Evolutionary conservation across 2,113 vertebrate species (phyloP).

Genomic region (Tursiops truncatus): DNA sequence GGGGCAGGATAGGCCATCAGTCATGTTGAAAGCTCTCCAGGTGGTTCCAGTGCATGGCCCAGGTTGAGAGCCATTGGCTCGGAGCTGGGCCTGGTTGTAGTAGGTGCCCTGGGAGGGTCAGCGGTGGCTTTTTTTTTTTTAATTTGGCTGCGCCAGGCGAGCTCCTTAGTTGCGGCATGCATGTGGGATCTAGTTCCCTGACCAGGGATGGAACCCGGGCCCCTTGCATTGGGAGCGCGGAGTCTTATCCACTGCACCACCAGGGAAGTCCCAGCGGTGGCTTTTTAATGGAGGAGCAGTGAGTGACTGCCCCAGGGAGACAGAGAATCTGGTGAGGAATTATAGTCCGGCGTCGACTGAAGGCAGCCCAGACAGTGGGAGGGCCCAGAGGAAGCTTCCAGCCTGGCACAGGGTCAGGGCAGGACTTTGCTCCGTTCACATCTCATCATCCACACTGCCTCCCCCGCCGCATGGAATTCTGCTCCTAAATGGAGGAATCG

Average conservation of each 20-base stretch:
- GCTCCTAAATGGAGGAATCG: not conserved
- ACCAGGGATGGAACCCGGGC: too few species aligned
- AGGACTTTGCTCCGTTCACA: not conserved
- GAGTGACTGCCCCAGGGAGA: too few species aligned
- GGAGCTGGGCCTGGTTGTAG: not conserved
- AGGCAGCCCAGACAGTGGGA: not conserved
- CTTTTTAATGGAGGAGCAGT: not conserved
- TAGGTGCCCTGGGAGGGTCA: fast-evolving
- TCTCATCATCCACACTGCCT: too few species aligned
- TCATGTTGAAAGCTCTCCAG: not conserved
- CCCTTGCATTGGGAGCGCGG: too few species aligned
- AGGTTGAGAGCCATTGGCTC: not conserved
- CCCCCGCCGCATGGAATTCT: not conserved
- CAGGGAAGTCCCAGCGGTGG: too few species aligned
- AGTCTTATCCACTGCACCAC: too few species aligned
- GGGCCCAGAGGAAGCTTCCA: not conserved
- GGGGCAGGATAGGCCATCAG: not conserved
- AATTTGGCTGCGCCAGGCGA: too few species aligned
- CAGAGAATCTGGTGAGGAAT: not conserved
- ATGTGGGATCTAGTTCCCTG: too few species aligned
- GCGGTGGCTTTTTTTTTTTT: not conserved
- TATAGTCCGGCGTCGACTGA: not conserved
- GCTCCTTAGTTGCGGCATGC: too few species aligned
- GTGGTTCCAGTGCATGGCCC: fast-evolving
- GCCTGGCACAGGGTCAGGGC: not conserved